A percentile compares a stretch with the other conserved stretches of the same genome.
Evolutionary conservation across 2,888 invertebrate genomes (phyloP).

Genomic region (Rhynchonema sp.): DNA sequence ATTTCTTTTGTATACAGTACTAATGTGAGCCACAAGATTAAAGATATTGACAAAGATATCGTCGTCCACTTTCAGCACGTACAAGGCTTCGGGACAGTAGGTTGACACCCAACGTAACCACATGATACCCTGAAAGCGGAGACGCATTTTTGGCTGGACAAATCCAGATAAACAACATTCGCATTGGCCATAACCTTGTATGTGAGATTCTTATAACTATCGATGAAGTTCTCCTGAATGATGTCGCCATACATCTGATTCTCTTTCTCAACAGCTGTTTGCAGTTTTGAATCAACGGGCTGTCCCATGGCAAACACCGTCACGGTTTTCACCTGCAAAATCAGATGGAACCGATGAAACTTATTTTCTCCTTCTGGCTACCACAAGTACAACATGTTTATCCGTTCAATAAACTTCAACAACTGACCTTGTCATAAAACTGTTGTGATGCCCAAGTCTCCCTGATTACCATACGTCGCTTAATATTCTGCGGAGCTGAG

Average conservation of each 20-base stretch:
- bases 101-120: conserved; percentile 7
- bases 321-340: neutral
- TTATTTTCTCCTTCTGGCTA: neutral
- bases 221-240: conserved; percentile 7
- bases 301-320: conserved; percentile 5
- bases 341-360: neutral
- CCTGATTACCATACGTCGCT: conserved; percentile 5
- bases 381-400: neutral
- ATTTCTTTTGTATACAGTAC: neutral
- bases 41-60: conserved; percentile 9
- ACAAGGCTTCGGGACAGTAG: conserved; percentile 5
- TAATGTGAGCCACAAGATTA: conserved; percentile 5
- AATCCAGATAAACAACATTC: neutral
- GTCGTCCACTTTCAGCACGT: conserved; percentile 8
- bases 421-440: conserved; percentile 2
- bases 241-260: conserved; percentile 3
- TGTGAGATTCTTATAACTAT: conserved; percentile 7
- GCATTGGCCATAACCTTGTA: no score
- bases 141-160: neutral
- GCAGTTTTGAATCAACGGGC: neutral
- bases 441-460: conserved; percentile 7
- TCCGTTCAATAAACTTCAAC: neutral
- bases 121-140: conserved; percentile 2
- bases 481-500: conserved; percentile 4
- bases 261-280: neutral